phyloP scores from a whole-genome alignment of 1,140 invertebrate genomes.

The Lethrus apterus region DNA sequence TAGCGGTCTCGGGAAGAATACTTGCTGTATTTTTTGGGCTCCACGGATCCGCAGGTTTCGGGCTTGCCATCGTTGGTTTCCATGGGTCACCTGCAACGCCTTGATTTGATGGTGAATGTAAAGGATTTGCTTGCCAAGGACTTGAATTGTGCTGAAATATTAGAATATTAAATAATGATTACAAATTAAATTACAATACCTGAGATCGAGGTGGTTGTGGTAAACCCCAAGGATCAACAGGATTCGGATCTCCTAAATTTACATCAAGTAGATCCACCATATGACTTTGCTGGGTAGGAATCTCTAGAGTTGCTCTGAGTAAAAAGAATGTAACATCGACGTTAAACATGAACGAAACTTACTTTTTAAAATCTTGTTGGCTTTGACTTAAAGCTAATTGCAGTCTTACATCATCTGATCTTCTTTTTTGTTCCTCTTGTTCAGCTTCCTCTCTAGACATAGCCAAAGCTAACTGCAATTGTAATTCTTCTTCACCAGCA shows the following conservation, averaged over 20 bases:
- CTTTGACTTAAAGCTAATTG: constrained; percentile 91
- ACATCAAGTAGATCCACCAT: constrained; percentile 78
- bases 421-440: constrained; percentile 85
- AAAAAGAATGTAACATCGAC: too few relatives aligned
- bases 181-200: constrained; percentile 17
- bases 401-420: constrained; percentile 88
- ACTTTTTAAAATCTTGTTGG: constrained; percentile 85
- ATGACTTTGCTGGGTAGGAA: constrained; percentile 59
- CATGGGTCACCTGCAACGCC: constrained; percentile 18
- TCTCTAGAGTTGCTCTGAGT: too few relatives aligned
- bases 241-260: constrained; percentile 55
- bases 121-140: constrained; percentile 27
- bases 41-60: constrained; percentile 50
- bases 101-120: constrained; percentile 22
- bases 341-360: constrained; percentile 39
- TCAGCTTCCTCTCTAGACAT: constrained; percentile 99
- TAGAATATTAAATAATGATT: background rate
- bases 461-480: constrained; percentile 93
- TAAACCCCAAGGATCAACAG: constrained; percentile 66
- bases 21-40: constrained; percentile 31
- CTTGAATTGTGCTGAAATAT: background rate
- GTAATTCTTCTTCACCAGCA: constrained; percentile 94
- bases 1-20: background rate
- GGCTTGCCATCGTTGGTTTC: constrained; percentile 18
- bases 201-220: constrained; percentile 41